These are phyloP conservation scores for Volucella zonaria DNA, from an alignment of 2,888 invertebrate genomes.

Conservation along the genomic window DNA sequence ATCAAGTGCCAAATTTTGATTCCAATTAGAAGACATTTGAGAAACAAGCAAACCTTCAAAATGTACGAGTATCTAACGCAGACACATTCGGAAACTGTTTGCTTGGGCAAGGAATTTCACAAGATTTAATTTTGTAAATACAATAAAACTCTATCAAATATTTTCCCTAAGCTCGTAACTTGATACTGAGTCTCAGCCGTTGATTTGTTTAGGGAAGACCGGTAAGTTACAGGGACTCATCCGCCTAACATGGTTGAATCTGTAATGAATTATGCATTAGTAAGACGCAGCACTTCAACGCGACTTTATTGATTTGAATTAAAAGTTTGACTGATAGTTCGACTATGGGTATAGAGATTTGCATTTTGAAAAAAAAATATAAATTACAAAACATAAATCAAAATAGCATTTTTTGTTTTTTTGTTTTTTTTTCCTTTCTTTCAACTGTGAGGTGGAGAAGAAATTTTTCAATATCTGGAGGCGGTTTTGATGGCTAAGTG, in stretches of 20 bases:
- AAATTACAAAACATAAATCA: slow-evolving; percentile 43
- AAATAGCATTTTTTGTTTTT: background rate
- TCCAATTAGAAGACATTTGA: too few species aligned
- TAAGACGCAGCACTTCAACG: slow-evolving; percentile 29
- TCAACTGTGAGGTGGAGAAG: too few species aligned
- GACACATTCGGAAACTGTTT: too few species aligned
- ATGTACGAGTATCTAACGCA: too few species aligned
- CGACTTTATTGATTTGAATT: slow-evolving; percentile 41
- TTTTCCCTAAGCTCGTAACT: too few species aligned
- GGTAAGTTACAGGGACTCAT: slow-evolving; percentile 15
- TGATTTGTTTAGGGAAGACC: slow-evolving; percentile 29
- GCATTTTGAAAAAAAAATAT: slow-evolving; percentile 31
- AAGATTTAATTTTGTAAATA: too few species aligned
- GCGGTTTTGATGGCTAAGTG: slow-evolving; percentile 1
- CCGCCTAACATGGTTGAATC: slow-evolving; percentile 14
- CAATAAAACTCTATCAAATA: too few species aligned
- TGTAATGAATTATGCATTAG: slow-evolving; percentile 49
- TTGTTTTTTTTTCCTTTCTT: too few species aligned
- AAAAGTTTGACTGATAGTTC: slow-evolving; percentile 29
- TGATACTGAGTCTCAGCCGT: too few species aligned
- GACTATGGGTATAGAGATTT: slow-evolving; percentile 25
- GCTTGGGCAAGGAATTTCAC: too few species aligned
- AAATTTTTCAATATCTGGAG: background rate
- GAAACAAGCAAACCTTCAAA: too few species aligned
- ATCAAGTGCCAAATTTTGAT: too few species aligned